Percentiles rank a stretch among this genome's conserved stretches.
Conservation (phyloP, 1,140 invertebrate species). For the Drosophila takahashii region DNA sequence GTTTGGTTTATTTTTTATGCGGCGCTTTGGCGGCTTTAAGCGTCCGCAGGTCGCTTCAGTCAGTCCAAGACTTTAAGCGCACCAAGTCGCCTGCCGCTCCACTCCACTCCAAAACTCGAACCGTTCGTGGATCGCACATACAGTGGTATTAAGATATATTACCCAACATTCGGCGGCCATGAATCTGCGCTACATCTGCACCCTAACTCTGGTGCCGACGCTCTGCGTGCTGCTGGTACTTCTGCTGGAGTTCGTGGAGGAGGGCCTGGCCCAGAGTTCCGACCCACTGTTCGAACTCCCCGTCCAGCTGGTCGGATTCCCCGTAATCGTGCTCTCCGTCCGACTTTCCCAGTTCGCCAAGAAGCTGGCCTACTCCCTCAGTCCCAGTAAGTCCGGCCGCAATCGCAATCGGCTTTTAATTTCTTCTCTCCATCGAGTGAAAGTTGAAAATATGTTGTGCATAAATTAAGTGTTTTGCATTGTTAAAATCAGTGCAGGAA, state of each 20-base stretch:
- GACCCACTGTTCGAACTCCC: constrained; percentile 90
- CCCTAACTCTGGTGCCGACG: constrained; percentile 66
- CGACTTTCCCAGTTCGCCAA: constrained; percentile 92
- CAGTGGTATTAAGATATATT: constrained; percentile 20
- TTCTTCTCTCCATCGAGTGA: constrained; percentile 54
- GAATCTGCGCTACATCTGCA: constrained; percentile 75
- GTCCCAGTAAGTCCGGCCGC: constrained; percentile 89
- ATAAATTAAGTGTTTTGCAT: constrained; percentile 68
- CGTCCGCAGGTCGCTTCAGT: constrained; percentile 62
- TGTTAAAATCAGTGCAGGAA: constrained; percentile 44
- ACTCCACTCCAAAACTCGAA: constrained; percentile 3
- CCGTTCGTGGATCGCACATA: background rate
- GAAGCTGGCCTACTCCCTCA: constrained; percentile 92
- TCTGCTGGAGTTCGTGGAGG: constrained; percentile 70
- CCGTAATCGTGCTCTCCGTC: constrained; percentile 92
- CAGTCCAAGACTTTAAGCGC: constrained; percentile 71
- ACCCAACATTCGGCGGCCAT: constrained; percentile 41
- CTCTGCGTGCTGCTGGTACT: constrained; percentile 75
- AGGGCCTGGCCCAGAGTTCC: constrained; percentile 79
- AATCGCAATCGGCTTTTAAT: constrained; percentile 20
- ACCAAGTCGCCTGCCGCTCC: constrained; percentile 60
- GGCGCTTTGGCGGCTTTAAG: constrained; percentile 65
- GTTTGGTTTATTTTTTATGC: constrained; percentile 52
- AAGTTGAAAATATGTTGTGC: constrained; percentile 58
- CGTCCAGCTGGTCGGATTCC: constrained; percentile 92